These are phyloP conservation scores for Pachypanchax playfairii DNA, from an alignment of 2,113 vertebrate species.

Conservation along the genomic window DNA sequence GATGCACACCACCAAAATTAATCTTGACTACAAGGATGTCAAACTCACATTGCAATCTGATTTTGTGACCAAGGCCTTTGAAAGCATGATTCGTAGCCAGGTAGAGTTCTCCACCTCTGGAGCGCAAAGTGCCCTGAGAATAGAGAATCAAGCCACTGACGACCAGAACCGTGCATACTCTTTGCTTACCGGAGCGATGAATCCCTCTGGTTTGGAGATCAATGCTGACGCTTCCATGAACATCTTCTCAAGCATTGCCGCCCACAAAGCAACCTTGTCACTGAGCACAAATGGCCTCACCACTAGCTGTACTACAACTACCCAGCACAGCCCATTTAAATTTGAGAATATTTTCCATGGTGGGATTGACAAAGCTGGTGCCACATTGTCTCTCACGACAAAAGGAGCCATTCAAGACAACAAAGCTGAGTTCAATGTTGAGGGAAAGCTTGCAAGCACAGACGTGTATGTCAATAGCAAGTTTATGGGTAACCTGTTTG, in stretches of 20 bases:
- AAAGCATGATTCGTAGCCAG: slow-evolving; percentile 77
- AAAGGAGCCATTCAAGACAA: slow-evolving; percentile 82
- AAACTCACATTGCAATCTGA: slow-evolving; percentile 82
- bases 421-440: slow-evolving; percentile 82
- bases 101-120: slow-evolving; percentile 80
- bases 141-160: slow-evolving; percentile 83
- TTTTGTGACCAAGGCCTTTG: slow-evolving; percentile 78
- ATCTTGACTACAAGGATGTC: slow-evolving; percentile 79
- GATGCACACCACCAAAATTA: slow-evolving; percentile 84
- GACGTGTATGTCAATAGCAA: slow-evolving; percentile 81
- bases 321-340: slow-evolving; percentile 80
- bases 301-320: slow-evolving; percentile 84
- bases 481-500: slow-evolving; percentile 81
- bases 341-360: slow-evolving; percentile 86
- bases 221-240: slow-evolving; percentile 82
- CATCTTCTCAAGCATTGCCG: slow-evolving; percentile 79
- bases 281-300: slow-evolving; percentile 80
- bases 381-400: slow-evolving; percentile 80
- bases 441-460: slow-evolving; percentile 80
- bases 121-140: slow-evolving; percentile 77
- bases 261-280: slow-evolving; percentile 84
- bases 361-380: slow-evolving; percentile 80
- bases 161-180: slow-evolving; percentile 75
- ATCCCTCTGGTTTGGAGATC: slow-evolving; percentile 83
- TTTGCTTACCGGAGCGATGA: slow-evolving; percentile 82